These are phyloP conservation scores for Lophius americanus DNA, from an alignment of 2,797 vertebrate genomes.

Conservation along the genomic window DNA sequence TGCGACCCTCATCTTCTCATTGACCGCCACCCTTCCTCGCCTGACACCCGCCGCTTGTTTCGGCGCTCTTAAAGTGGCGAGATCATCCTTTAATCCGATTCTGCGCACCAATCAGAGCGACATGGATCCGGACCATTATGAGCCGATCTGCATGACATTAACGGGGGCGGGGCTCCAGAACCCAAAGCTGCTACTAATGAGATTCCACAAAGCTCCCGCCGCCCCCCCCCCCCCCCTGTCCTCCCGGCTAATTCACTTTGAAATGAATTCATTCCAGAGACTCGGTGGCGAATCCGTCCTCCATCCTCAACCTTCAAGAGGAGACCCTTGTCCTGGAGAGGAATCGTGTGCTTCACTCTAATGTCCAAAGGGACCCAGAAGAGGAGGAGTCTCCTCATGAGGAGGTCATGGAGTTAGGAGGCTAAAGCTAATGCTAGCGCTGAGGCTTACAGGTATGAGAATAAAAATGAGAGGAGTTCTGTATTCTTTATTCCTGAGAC, in stretches of 20 bases:
- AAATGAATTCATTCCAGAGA: conserved; percentile 75
- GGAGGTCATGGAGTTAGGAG: no score
- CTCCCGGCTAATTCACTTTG: conserved; percentile 76
- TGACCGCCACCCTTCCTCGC: conserved; percentile 77
- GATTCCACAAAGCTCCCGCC: conserved; percentile 77
- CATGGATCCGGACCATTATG: conserved; percentile 78
- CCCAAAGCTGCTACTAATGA: conserved; percentile 79
- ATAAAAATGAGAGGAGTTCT: no score
- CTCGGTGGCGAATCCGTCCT: background rate
- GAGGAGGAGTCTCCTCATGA: no score
- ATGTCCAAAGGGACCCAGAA: no score
- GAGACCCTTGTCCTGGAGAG: conserved; percentile 25
- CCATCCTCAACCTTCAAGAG: conserved; percentile 75
- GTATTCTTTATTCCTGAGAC: no score
- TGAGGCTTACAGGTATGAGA: no score
- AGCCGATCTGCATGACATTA: conserved; percentile 76
- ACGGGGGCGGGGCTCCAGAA: conserved; percentile 51
- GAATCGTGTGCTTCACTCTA: no score
- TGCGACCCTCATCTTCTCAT: conserved; percentile 54
- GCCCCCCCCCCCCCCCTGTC: conserved; percentile 59
- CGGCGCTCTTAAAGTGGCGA: conserved; percentile 59
- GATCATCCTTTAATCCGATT: conserved; percentile 83
- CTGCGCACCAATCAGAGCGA: conserved; percentile 77
- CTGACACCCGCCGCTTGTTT: conserved; percentile 69
- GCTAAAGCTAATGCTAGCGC: no score